phyloP scores from a whole-genome alignment of 2,113 vertebrate genomes.

The Cyphomyrus plagiostoma region DNA sequence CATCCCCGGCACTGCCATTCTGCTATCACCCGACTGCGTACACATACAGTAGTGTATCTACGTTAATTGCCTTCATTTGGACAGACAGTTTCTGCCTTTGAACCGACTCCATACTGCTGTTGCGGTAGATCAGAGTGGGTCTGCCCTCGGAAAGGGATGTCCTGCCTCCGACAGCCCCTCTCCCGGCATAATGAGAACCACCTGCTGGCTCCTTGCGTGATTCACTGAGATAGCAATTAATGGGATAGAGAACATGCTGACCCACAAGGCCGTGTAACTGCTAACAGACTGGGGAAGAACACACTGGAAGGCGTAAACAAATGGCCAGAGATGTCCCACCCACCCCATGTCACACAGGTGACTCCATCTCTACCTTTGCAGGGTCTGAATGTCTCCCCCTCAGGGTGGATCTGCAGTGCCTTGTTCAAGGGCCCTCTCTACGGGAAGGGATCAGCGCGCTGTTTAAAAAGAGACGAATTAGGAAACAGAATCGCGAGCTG shows the following conservation, averaged over 20 bases:
- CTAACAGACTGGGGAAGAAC: background rate
- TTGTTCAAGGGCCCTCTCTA: background rate
- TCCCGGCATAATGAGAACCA: background rate
- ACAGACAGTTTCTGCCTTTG: background rate
- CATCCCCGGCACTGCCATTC: background rate
- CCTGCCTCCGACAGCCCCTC: background rate
- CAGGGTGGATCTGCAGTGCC: background rate
- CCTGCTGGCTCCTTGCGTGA: constrained; percentile 6
- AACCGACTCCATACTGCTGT: background rate
- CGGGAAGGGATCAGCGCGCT: background rate
- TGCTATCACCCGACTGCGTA: background rate
- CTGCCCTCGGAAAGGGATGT: background rate
- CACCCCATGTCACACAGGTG: background rate
- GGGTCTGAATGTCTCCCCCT: background rate
- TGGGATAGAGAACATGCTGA: background rate
- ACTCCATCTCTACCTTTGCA: background rate
- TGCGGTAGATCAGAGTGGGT: background rate
- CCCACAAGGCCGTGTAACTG: background rate
- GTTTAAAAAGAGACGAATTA: background rate
- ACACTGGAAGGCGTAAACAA: background rate
- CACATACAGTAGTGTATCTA: background rate
- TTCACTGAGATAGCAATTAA: constrained; percentile 16
- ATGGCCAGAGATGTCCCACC: background rate
- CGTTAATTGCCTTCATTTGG: background rate
- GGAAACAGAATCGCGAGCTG: background rate